Base-by-base conservation (phyloP, 1,140 invertebrate genomes). In the silkworm (Bombyx mori) region DNA sequence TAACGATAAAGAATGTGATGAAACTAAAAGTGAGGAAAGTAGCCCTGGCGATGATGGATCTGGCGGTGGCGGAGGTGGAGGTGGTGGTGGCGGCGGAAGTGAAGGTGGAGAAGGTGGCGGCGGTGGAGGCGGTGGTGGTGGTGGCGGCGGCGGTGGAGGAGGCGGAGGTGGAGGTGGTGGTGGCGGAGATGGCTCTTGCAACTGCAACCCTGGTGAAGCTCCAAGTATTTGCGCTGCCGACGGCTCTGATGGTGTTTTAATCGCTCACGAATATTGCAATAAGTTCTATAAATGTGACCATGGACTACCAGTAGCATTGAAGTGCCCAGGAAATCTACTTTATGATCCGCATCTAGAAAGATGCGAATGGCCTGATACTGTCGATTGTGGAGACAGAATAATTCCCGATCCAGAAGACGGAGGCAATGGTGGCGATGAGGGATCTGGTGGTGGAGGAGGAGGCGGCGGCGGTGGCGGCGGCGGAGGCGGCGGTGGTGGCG, bases 291-390 rank as follows among this genome's bases (percentile, higher is more conserved):
- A 60, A 55, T 79, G 76, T 51, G 42, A 42, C 42, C 7, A 60
- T 10, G 67, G 68, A 8, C 4, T 57, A 49, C 71, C 69, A 18
- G 58, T 75, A n/a, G 60, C 58, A 35, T 63, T 77, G 3, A 89
- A 86, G 54, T 89, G 87, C 8, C 69, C 77, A 0, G 66, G 75
- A 22, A 54, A 59, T 6, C 88, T 89, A 59, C 71, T 90, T 59
- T 93, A 89, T 66, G 91, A 92, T 71, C 86, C 91, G 46, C 54
- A 79, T 26, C 64, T 66, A 9, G 78, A 91, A 79, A 73, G 89
- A 54, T 89, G 93, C 72, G 88, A 93, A 67, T 88, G 91, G 89
- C 82, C 91, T 46, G 58, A 88, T 57, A 78, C 88, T 65, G 90
- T 95, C 8, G 49, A 61, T 4, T 76, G 74, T 52, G 66, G 63